Evolutionary conservation across 2,888 invertebrate species (phyloP), one percentile per base, ranked within the genome.

Genomic region (Unio pictorum): DNA sequence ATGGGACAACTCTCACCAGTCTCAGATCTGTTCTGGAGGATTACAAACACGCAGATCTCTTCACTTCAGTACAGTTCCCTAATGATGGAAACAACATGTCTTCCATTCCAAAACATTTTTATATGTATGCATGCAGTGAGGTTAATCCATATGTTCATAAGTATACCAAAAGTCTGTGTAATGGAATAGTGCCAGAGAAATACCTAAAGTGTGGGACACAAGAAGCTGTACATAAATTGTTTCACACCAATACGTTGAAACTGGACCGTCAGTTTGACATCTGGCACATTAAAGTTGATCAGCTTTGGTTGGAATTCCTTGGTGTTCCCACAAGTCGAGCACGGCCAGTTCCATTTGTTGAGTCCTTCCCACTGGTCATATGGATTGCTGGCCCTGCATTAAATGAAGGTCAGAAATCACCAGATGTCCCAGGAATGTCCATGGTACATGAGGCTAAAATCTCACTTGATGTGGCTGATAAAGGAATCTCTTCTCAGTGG

Each of bases 261-360:
- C 75, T 76, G 28, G 82, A 86, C 64, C 84, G 83, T 20, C 94
- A 94, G n/a, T 93, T 95, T 79, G 94, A 95, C 82, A 93, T 98
- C 18, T 98, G 97, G 92, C 96, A 95, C 88, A 93, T 95, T 20
- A 93, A 94, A 81, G 92, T 95, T 60, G 97, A 98, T 88, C 97
- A 98, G 0, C 92, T 97, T 66, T 98, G 97, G 97, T 94, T 95
- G 18, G 98, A 98, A 90, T 97, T 97, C 89, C 92, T 94, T 74
- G 96, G 96, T 8, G 95, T 95, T 1, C 92, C 95, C 54, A 95
- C 95, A 0, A 92, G 83, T 66, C 80, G 81, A 28, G 82, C 81
- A 45, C 80, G 90, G 66, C 90, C 91, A 0, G 85, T 89, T 55
- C 88, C 91, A 17, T 90, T 91, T 76, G 84, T 91, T 15, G 91